Evolutionary conservation across 2,113 vertebrate genomes (phyloP), one percentile per base, ranked within the genome.

Genomic region (Engystomops pustulosus): DNA sequence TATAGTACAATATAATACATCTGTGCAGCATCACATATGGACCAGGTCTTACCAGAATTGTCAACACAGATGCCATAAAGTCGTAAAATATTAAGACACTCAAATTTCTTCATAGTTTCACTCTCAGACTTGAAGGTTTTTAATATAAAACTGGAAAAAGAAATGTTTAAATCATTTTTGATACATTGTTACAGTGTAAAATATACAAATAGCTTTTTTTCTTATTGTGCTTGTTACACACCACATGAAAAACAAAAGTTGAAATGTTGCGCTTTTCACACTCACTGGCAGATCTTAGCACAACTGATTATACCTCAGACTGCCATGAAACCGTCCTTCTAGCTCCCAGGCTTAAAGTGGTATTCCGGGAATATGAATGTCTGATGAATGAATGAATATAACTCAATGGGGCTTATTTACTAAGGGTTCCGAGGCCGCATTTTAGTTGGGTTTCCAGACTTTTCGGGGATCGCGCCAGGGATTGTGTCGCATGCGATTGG

Each of bases 51-150:
- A 97, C 96, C 91, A 0, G 88, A 82, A 86, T 95, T 92, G 68
- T 95, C 88, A 25, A 97, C 92, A 88, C 95, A 96, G 88, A 98
- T 98, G 20, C 96, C 96, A 0, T 95, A 98, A 90, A 98, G 94
- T 65, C 94, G 92, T 77, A 98, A 91, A 84, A 97, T 95, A 83
- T 96, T 95, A 23, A 95, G 95, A 0, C 95, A 97, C 79, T 97
- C 95, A 84, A 97, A 97, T 71, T 91, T 94, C 87, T 91, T 95
- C 93, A 98, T 94, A 53, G 94, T 93, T 77, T 90, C 88, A 75
- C 94, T 88, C 85, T 98, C 97, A 17, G 94, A 93, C 2, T 86
- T 69, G 17, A 98, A 98, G 83, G 92, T 79, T 0, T 79, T 65
- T 41, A 91, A 91, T 77, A 97, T 86, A 18, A 85, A 75, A 41